Evolutionary conservation across 2,113 vertebrate genomes (phyloP), one percentile per base, ranked within the genome.

Genomic region (Piaya cayana): DNA sequence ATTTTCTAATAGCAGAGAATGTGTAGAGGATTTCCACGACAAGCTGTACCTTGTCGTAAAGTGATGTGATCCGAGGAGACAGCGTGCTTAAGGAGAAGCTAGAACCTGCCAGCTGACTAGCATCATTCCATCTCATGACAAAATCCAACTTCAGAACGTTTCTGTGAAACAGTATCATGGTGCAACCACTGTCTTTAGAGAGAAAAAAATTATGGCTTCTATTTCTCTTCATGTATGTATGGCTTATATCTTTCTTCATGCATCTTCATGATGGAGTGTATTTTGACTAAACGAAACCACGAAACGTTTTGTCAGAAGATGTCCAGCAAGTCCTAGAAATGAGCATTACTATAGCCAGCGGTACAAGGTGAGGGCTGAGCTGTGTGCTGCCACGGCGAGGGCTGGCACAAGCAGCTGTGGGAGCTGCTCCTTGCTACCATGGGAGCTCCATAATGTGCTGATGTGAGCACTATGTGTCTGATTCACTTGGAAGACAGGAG

Each of bases 321-420:
- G 42, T 2, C 5, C 37, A 59, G 8, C 15, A 39, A 23, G 34
- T 30, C 19, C 39, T 50, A 62, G 85, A 78, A 64, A 53, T 18
- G 39, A 72, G 60, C 65, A 49, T 52, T 39, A 4, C 32, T 39
- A 36, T 26, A 45, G 52, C n/a, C 22, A 11, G 55, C 39, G 43
- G 43, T 34, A 3, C 0, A 1, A 20, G 1, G 4, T 23, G 59
- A 37, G 0, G 3, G 64, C 22, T n/a, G 26, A 67, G 59, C 53
- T 36, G 39, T 12, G 34, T 70, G 71, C 53, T 70, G 34, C 52
- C 32, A 9, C 34, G 50, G 50, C 1, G 1, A 52, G 42, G 30
- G 45, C 50, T 77, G 53, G 32, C 60, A 71, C 4, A 1, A 42
- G 50, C 43, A n/a, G 56, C 74, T 59, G 36, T 72, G 30, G 45